Evolutionary conservation across 2,113 vertebrate genomes (phyloP).

Genomic region (Penelope pileata): DNA sequence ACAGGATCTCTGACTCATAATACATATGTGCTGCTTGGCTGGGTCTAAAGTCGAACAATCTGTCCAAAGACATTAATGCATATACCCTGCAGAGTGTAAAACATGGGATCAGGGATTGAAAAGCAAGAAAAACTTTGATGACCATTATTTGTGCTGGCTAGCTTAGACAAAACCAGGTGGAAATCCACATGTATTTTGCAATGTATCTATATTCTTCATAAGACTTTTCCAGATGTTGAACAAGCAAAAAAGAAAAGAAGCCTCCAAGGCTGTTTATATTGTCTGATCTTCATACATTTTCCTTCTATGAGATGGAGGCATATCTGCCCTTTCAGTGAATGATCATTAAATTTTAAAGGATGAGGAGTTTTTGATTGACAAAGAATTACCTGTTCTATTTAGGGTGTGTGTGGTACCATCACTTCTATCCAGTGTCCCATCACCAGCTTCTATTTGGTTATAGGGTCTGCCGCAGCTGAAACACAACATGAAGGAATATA

Average conservation of each 20-base stretch:
- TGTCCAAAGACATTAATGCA: conserved; percentile 15
- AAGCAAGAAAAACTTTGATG: background rate
- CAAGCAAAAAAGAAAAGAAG: background rate
- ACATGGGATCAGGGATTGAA: background rate
- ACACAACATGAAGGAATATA: conserved; percentile 30
- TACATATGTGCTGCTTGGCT: background rate
- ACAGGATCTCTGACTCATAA: conserved; percentile 35
- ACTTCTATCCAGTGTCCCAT: conserved; percentile 80
- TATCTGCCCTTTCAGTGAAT: background rate
- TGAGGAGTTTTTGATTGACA: background rate
- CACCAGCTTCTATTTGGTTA: conserved; percentile 80
- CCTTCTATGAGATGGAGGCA: background rate
- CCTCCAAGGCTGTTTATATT: background rate
- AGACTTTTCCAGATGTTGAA: background rate
- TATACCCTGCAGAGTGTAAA: conserved; percentile 2
- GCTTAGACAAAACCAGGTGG: background rate
- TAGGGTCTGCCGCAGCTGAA: conserved; percentile 92
- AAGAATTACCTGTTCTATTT: conserved; percentile 83
- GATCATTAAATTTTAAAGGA: background rate
- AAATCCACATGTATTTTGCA: background rate
- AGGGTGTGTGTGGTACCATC: conserved; percentile 63
- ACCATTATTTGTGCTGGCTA: background rate
- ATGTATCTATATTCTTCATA: background rate
- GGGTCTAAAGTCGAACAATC: background rate
- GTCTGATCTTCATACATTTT: background rate